Base-by-base conservation (phyloP, 2,888 invertebrate species). In the Zygogramma bicolorata region DNA sequence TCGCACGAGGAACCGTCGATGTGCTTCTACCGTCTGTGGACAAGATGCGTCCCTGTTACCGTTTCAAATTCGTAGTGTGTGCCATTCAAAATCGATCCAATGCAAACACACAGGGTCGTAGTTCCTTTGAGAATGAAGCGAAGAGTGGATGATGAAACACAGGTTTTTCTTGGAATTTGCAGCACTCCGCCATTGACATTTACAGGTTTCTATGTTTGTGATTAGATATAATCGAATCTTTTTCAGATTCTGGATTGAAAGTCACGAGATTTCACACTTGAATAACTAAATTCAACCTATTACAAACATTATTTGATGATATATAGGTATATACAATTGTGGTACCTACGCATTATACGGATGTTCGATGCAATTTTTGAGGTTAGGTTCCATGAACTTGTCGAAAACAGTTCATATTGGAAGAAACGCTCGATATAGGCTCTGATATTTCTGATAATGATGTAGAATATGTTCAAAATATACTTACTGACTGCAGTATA, bases 281-380 rank as follows among this genome's bases (percentile, higher is more conserved):
- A n/a, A n/a, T n/a, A n/a, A n/a, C n/a, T n/a, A n/a, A n/a, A n/a
- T n/a, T n/a, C n/a, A n/a, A n/a, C n/a, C n/a, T n/a, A n/a, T n/a
- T n/a, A n/a, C n/a, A n/a, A n/a, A n/a, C n/a, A n/a, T n/a, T n/a
- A n/a, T n/a, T n/a, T n/a, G n/a, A n/a, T n/a, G n/a, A n/a, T n/a
- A n/a, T n/a, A n/a, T n/a, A n/a, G n/a, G n/a, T n/a, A n/a, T n/a
- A n/a, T n/a, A n/a, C n/a, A n/a, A n/a, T n/a, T n/a, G n/a, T n/a
- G n/a, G n/a, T n/a, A n/a, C n/a, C n/a, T n/a, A 53, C n/a, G 27
- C 1, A 7, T 53, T 15, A 53, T 83, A 83, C 81, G 80, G 82
- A 72, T 68, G 70, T 27, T 38, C 66, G 83, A 81, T 80, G 75
- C 72, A 13, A 40, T 74, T 65, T 81, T 78, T 75, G 78, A 81